These are phyloP conservation scores for Hymenopus coronatus DNA, from an alignment of 2,888 invertebrate species.

Conservation along the genomic window DNA sequence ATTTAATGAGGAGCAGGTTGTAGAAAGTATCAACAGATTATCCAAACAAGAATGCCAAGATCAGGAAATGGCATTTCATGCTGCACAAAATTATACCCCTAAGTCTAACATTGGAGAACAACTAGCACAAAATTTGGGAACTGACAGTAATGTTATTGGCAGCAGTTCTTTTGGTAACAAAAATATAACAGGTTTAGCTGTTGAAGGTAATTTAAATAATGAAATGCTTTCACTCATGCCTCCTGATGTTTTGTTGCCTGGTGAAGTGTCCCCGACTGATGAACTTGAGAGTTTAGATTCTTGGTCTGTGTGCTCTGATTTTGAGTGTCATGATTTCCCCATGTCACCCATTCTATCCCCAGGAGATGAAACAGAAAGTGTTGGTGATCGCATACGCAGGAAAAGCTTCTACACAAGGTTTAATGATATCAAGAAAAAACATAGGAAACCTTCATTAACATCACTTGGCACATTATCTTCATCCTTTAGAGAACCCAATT, in stretches of 20 bases:
- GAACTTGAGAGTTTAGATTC: slow-evolving; percentile 59
- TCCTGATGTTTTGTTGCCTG: slow-evolving; percentile 35
- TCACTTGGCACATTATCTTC: not conserved
- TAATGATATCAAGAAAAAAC: slow-evolving; percentile 71
- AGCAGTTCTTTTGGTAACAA: not conserved
- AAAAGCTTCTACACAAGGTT: slow-evolving; percentile 88
- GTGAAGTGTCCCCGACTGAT: slow-evolving; percentile 58
- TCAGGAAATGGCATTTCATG: not conserved
- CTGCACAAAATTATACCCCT: not conserved
- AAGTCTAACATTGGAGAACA: not conserved
- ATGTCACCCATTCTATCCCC: slow-evolving; percentile 10
- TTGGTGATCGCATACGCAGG: slow-evolving; percentile 80
- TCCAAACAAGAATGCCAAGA: not conserved
- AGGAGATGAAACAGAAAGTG: slow-evolving; percentile 57
- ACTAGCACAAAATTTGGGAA: not conserved
- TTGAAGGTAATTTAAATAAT: slow-evolving; percentile 24
- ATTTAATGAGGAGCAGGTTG: not conserved
- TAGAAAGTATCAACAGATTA: not conserved
- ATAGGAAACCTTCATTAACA: slow-evolving; percentile 17
- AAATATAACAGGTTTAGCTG: not conserved
- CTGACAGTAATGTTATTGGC: not conserved
- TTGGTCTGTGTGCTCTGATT: slow-evolving; percentile 65
- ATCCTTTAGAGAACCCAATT: slow-evolving; percentile 1
- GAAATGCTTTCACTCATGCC: slow-evolving; percentile 1
- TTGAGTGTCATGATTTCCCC: slow-evolving; percentile 35